Conservation (phyloP, 2,113 vertebrate species). For the Nothobranchius furzeri region DNA sequence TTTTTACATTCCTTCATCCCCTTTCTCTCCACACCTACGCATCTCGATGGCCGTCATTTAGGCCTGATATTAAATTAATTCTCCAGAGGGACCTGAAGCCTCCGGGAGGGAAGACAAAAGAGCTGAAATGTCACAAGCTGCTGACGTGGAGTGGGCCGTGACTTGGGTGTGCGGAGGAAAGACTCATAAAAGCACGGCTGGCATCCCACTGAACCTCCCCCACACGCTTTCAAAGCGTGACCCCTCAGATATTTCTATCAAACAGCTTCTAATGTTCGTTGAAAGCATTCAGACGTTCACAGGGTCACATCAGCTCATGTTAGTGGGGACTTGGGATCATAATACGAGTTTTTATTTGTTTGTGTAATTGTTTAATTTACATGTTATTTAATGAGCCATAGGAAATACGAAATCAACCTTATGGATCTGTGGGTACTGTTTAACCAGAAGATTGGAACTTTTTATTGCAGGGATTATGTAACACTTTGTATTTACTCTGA, state of each 20-base stretch:
- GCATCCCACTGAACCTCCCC: neutral
- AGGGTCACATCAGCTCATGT: neutral
- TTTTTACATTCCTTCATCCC: slow-evolving; percentile 5
- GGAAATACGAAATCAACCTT: no score
- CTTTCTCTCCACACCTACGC: slow-evolving; percentile 10
- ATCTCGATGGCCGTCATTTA: slow-evolving; percentile 28
- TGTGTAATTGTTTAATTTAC: no score
- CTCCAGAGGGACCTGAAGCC: slow-evolving; percentile 25
- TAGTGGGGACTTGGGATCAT: neutral
- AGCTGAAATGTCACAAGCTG: slow-evolving; percentile 57
- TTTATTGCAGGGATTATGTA: no score
- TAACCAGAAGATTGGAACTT: no score
- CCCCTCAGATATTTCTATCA: slow-evolving; percentile 60
- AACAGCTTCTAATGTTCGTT: slow-evolving; percentile 26
- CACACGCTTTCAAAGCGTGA: slow-evolving; percentile 57
- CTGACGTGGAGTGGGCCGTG: slow-evolving; percentile 4
- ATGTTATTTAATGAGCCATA: no score
- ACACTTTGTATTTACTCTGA: no score
- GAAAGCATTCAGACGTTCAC: slow-evolving; percentile 17
- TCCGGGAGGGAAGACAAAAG: slow-evolving; percentile 40
- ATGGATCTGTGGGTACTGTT: no score
- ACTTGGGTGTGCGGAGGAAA: slow-evolving; percentile 7
- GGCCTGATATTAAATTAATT: neutral
- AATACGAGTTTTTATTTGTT: no score
- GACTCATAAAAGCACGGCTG: slow-evolving; percentile 56